These are phyloP conservation scores for Cottoperca gobio DNA, from an alignment of 2,797 vertebrate genomes.

Conservation along the genomic window DNA sequence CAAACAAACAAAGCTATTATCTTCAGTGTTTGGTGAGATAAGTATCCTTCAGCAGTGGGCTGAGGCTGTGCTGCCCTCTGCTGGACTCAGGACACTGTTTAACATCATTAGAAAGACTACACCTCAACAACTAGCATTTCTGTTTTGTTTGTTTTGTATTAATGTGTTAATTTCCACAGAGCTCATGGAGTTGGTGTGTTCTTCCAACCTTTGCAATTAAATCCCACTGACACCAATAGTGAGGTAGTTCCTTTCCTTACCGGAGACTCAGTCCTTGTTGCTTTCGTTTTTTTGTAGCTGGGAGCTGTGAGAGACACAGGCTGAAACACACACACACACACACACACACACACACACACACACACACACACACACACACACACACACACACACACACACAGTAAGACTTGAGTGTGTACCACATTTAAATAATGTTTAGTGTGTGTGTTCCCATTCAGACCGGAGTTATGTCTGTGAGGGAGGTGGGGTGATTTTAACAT, in stretches of 20 bases:
- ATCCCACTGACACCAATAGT: not conserved
- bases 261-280: slow-evolving; percentile 39
- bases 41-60: too few species aligned
- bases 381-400: not conserved
- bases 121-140: not conserved
- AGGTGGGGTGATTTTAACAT: not conserved
- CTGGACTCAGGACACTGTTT: slow-evolving; percentile 31
- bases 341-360: slow-evolving; percentile 33
- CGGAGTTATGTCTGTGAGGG: not conserved
- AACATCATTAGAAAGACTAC: not conserved
- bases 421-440: not conserved
- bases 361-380: not conserved
- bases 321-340: slow-evolving; percentile 59
- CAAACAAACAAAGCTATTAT: not conserved
- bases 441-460: not conserved
- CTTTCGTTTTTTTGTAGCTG: slow-evolving; percentile 59
- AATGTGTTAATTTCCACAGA: not conserved
- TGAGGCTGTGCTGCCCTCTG: slow-evolving; percentile 48
- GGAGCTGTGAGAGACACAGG: slow-evolving; percentile 64
- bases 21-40: too few species aligned
- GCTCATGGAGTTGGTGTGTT: not conserved
- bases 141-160: not conserved
- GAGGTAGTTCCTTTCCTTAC: slow-evolving; percentile 50
- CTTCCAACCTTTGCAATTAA: not conserved
- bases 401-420: not conserved